Evolutionary conservation across 2,797 vertebrate species (phyloP).

Genomic region (Vultur gryphus): DNA sequence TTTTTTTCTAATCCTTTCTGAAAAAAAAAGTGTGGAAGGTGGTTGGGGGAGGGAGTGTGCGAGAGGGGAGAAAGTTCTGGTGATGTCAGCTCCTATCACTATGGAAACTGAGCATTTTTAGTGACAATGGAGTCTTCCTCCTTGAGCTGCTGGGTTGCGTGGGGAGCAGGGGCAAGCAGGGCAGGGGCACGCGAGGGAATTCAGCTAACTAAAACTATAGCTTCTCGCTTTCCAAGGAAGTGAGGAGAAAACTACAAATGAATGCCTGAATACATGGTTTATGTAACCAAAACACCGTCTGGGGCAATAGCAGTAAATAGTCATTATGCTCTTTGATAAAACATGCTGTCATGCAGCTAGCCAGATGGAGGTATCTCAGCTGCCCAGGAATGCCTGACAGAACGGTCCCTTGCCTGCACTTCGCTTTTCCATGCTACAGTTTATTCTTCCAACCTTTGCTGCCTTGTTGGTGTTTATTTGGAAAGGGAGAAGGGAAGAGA

Average conservation of each 20-base stretch:
- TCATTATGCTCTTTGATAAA: neutral
- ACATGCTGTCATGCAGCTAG: neutral
- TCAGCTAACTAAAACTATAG: constrained; percentile 38
- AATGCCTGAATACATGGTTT: neutral
- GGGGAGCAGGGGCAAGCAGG: constrained; percentile 45
- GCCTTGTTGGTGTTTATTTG: neutral
- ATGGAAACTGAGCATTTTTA: constrained; percentile 72
- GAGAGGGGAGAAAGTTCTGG: constrained; percentile 49
- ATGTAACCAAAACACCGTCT: neutral
- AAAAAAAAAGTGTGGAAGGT: neutral
- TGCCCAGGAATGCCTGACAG: neutral
- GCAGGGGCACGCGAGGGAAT: constrained; percentile 41
- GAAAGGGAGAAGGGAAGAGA: neutral
- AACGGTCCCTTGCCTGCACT: neutral
- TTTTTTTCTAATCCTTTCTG: neutral
- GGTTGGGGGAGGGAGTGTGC: neutral
- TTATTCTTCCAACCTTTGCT: neutral
- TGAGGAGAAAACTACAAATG: neutral
- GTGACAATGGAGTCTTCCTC: constrained; percentile 63
- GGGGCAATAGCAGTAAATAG: neutral
- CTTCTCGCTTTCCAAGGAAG: constrained; percentile 29
- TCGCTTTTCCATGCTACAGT: neutral
- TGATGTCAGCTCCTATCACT: constrained; percentile 67
- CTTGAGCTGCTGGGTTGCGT: constrained; percentile 49
- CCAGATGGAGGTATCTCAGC: neutral